Conservation (phyloP, 2,797 vertebrate species). For the Arrhamphus sclerolepis region DNA sequence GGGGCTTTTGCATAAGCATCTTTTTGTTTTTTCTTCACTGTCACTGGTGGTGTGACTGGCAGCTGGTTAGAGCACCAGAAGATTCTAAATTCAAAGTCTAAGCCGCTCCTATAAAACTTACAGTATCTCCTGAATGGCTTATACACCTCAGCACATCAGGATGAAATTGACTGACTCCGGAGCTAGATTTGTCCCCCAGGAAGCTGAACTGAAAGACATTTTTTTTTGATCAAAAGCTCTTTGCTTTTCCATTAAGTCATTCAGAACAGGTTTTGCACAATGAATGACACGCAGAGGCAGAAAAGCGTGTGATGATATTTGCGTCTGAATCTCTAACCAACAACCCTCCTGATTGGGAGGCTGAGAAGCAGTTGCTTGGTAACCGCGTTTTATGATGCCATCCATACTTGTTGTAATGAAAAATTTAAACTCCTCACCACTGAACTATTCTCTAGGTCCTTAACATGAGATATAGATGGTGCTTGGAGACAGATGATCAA, state of each 20-base stretch:
- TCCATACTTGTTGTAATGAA: constrained; percentile 78
- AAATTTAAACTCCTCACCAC: constrained; percentile 71
- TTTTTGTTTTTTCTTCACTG: constrained; percentile 48
- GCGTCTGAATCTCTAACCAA: constrained; percentile 57
- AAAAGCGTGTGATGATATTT: constrained; percentile 53
- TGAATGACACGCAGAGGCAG: constrained; percentile 47
- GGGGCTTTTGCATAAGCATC: constrained; percentile 67
- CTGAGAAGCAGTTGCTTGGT: constrained; percentile 81
- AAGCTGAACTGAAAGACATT: constrained; percentile 26
- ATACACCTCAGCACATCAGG: constrained; percentile 21
- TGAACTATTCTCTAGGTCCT: constrained; percentile 70
- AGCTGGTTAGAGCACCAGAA: constrained; percentile 52
- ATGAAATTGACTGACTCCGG: constrained; percentile 26
- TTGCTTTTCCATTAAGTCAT: constrained; percentile 34
- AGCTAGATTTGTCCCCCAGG: constrained; percentile 31
- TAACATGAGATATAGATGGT: constrained; percentile 57
- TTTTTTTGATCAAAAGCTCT: constrained; percentile 26
- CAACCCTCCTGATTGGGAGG: constrained; percentile 69
- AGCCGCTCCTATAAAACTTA: constrained; percentile 45
- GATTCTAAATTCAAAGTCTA: constrained; percentile 62
- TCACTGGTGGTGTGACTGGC: constrained; percentile 58
- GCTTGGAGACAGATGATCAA: constrained; percentile 49
- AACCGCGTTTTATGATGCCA: constrained; percentile 77
- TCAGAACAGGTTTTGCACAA: constrained; percentile 24
- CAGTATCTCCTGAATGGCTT: constrained; percentile 46